Percentiles rank a stretch among this genome's conserved stretches.
Evolutionary conservation across 2,888 invertebrate species (phyloP).

Genomic region (Morpho helenor): DNA sequence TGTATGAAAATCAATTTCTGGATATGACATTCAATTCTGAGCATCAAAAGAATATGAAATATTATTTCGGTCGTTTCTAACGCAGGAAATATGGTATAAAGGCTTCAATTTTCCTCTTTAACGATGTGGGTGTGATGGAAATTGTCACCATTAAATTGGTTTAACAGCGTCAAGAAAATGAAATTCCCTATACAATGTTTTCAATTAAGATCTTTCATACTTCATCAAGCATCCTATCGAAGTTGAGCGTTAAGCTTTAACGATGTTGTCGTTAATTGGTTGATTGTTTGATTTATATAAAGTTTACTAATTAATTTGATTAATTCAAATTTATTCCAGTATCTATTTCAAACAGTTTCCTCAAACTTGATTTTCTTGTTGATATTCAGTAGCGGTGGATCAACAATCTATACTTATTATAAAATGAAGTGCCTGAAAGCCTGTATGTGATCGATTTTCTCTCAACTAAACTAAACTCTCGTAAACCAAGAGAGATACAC

Average conservation of each 20-base stretch:
- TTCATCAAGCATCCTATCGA: conserved; percentile 6
- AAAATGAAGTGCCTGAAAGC: no score
- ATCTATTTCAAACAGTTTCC: no score
- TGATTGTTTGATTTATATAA: conserved; percentile 2
- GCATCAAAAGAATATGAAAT: background rate
- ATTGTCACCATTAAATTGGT: conserved; percentile 8
- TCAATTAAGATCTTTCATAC: conserved; percentile 11
- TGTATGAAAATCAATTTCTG: background rate
- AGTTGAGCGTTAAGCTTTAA: conserved; percentile 4
- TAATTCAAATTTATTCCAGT: no score
- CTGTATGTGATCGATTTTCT: no score
- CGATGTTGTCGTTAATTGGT: background rate
- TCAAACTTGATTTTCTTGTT: no score
- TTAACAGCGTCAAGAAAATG: conserved; percentile 11
- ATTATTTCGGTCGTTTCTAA: background rate
- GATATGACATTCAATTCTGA: conserved; percentile 3
- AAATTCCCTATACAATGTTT: conserved; percentile 8
- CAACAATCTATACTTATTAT: no score
- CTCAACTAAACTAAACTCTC: no score
- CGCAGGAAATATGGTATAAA: conserved; percentile 17
- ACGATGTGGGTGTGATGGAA: conserved; percentile 12
- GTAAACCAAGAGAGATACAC: no score
- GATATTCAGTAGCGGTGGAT: no score
- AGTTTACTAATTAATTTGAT: no score
- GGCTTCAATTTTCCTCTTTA: conserved; percentile 28